Percentiles rank a stretch among this genome's conserved stretches.
Conservation (phyloP, 2,888 invertebrate genomes). For the Callyntrura sp. region DNA sequence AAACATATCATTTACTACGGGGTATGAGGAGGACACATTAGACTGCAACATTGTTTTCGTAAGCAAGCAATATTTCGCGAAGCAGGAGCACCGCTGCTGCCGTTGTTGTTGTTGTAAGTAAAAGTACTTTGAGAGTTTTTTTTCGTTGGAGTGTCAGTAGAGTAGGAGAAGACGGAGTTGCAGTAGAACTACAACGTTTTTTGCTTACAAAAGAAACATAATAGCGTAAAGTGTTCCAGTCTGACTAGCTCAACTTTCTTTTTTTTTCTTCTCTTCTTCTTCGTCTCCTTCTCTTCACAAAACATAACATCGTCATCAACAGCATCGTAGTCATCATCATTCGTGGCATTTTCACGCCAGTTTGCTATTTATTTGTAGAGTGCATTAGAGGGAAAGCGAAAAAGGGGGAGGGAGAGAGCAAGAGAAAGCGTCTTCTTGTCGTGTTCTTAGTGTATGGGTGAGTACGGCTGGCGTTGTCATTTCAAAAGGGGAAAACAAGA, state of each 20-base stretch:
- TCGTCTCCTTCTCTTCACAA: conserved; percentile 13
- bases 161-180: background rate
- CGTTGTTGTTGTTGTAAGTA: background rate
- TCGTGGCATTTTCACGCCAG: conserved; percentile 60
- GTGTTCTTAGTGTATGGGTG: background rate
- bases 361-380: conserved; percentile 69
- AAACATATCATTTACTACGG: too few species aligned
- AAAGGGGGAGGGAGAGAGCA: background rate
- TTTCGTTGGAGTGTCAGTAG: background rate
- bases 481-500: background rate
- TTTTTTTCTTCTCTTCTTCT: background rate
- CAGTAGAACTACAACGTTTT: background rate
- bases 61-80: background rate
- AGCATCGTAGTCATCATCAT: background rate
- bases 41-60: too few species aligned
- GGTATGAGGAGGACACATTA: too few species aligned
- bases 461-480: background rate
- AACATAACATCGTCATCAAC: conserved; percentile 16
- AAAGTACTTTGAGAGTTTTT: background rate
- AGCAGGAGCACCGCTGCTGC: background rate
- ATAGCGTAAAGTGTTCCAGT: conserved; percentile 36
- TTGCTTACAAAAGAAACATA: conserved; percentile 14
- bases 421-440: conserved; percentile 19
- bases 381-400: conserved; percentile 54
- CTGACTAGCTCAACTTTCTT: conserved; percentile 17